Evolutionary conservation across 1,140 invertebrate genomes (phyloP).

Genomic region (Zaprionus camerounensis): DNA sequence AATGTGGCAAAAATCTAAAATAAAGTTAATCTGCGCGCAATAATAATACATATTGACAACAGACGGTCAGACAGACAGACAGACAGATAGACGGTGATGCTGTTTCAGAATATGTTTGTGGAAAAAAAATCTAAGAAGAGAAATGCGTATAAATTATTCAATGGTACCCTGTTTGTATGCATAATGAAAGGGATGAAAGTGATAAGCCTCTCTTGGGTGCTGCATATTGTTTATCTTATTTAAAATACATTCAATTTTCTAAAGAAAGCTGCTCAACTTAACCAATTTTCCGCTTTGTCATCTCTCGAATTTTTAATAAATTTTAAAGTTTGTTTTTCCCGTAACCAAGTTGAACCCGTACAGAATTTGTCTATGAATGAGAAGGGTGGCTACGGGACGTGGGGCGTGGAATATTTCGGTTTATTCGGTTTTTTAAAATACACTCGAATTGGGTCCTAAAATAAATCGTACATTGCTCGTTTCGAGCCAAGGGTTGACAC

Average conservation of each 20-base stretch:
- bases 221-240: not conserved
- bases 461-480: conserved; percentile 2
- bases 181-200: not conserved
- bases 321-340: not conserved
- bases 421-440: too few relatives aligned
- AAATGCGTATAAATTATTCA: not conserved
- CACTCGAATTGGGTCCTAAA: not conserved
- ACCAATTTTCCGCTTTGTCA: not conserved
- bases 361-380: not conserved
- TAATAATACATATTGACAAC: too few relatives aligned
- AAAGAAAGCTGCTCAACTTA: not conserved
- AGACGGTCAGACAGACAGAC: too few relatives aligned
- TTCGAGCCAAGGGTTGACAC: not conserved
- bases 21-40: too few relatives aligned
- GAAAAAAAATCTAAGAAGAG: not conserved
- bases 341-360: not conserved
- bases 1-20: not conserved
- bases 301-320: not conserved
- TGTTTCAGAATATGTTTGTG: too few relatives aligned
- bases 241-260: not conserved
- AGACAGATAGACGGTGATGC: too few relatives aligned
- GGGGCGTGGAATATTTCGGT: not conserved
- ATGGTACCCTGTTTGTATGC: not conserved
- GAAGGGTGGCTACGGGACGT: too few relatives aligned
- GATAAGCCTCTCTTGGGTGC: not conserved